Evolutionary conservation across 2,888 invertebrate genomes (phyloP).

Genomic region (Caenorhabditis sulstoni): DNA sequence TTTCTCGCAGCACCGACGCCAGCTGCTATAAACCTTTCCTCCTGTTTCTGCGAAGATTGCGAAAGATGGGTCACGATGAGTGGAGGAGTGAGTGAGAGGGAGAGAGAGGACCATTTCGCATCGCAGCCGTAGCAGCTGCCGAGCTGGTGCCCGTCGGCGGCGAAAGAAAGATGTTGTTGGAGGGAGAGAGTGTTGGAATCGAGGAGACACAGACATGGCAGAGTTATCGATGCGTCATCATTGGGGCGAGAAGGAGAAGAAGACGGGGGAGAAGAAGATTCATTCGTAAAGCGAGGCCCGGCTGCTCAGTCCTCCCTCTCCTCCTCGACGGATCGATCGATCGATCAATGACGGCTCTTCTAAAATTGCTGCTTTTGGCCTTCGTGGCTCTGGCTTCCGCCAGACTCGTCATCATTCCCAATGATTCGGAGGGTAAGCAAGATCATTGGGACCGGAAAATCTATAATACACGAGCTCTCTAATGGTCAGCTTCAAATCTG

Average conservation of each 20-base stretch:
- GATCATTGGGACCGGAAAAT: too few species aligned
- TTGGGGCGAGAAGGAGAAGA: neutral
- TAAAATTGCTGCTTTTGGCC: constrained; percentile 32
- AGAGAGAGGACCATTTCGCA: too few species aligned
- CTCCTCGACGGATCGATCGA: too few species aligned
- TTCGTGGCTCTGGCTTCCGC: constrained; percentile 35
- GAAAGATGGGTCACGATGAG: too few species aligned
- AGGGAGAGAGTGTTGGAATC: constrained; percentile 1
- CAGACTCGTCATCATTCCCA: constrained; percentile 28
- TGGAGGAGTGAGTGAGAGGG: too few species aligned
- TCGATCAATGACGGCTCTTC: constrained; percentile 9
- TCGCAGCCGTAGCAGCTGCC: constrained; percentile 4
- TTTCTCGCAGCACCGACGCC: too few species aligned
- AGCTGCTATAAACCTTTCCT: too few species aligned
- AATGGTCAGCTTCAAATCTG: too few species aligned
- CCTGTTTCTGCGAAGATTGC: too few species aligned
- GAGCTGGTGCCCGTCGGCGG: constrained; percentile 10
- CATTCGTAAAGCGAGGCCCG: constrained; percentile 21
- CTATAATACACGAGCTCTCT: too few species aligned
- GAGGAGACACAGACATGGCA: constrained; percentile 1
- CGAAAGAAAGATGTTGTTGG: neutral
- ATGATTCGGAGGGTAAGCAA: constrained; percentile 50
- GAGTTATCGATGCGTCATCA: constrained; percentile 7
- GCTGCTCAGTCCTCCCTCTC: neutral
- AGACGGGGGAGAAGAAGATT: neutral